These are phyloP conservation scores for Empis livida DNA, from an alignment of 2,888 invertebrate species.

Conservation along the genomic window DNA sequence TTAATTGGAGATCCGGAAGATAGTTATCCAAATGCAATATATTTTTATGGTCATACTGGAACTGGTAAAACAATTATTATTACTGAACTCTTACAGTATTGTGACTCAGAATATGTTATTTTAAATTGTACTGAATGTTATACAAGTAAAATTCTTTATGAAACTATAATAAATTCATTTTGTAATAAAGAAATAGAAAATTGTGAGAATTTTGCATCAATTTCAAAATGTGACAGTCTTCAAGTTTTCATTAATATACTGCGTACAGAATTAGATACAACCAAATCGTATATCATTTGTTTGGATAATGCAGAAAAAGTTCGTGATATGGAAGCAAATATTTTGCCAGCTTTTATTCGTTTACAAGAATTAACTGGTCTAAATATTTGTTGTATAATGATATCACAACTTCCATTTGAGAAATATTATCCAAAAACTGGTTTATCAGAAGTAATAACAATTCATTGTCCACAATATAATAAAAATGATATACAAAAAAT, in stretches of 20 bases:
- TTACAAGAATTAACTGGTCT: constrained; percentile 58
- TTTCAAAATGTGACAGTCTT: constrained; percentile 51
- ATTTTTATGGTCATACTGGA: constrained; percentile 69
- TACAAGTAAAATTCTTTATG: constrained; percentile 59
- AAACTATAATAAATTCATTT: constrained; percentile 54
- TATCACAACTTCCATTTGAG: constrained; percentile 68
- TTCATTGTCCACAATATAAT: constrained; percentile 71
- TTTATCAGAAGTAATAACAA: constrained; percentile 52
- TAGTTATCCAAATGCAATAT: constrained; percentile 54
- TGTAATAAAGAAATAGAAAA: constrained; percentile 31
- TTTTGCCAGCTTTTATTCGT: constrained; percentile 58
- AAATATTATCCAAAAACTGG: constrained; percentile 63
- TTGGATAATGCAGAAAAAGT: constrained; percentile 73
- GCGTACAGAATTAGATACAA: constrained; percentile 17
- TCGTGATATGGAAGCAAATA: constrained; percentile 56
- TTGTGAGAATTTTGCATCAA: constrained; percentile 25
- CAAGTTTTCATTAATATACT: constrained; percentile 49
- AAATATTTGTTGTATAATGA: constrained; percentile 61
- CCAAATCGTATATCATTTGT: constrained; percentile 47
- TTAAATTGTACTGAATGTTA: constrained; percentile 77
- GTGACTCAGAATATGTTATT: constrained; percentile 41
- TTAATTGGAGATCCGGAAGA: constrained; percentile 40
- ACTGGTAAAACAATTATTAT: constrained; percentile 71
- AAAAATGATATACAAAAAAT: constrained; percentile 51
- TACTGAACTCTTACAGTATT: constrained; percentile 43